Evolutionary conservation across 2,888 invertebrate species (phyloP).

Genomic region (Drosophila acutilabella): DNA sequence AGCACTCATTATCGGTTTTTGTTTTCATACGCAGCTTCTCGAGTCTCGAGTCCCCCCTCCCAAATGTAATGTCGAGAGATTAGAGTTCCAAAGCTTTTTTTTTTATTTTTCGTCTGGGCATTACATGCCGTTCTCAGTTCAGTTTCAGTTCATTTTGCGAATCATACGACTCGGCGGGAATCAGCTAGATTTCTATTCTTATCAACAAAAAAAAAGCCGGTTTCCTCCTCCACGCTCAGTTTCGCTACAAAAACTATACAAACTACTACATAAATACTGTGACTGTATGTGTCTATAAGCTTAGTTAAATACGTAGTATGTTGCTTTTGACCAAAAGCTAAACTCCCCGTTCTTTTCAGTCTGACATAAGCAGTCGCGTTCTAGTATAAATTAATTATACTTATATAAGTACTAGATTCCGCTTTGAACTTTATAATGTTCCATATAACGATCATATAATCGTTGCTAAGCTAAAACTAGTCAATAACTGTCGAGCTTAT

Average conservation of each 20-base stretch:
- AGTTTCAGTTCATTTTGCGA: neutral
- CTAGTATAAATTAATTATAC: neutral
- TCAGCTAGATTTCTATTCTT: slow-evolving; percentile 27
- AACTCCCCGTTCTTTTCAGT: neutral
- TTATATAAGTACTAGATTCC: slow-evolving; percentile 6
- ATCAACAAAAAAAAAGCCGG: slow-evolving; percentile 54
- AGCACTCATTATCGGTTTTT: slow-evolving; percentile 70
- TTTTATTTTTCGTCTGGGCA: neutral
- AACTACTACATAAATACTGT: slow-evolving; percentile 8
- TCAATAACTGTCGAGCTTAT: neutral
- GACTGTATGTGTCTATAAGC: neutral
- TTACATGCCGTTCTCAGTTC: slow-evolving; percentile 4
- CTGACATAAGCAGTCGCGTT: slow-evolving; percentile 13
- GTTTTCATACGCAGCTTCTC: slow-evolving; percentile 72
- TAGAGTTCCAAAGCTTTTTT: slow-evolving; percentile 1
- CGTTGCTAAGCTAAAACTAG: neutral
- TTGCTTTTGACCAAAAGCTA: slow-evolving; percentile 6
- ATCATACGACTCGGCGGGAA: slow-evolving; percentile 25
- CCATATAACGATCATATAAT: slow-evolving; percentile 1
- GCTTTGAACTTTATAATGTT: slow-evolving; percentile 1
- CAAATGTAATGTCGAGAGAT: slow-evolving; percentile 6
- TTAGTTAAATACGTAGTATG: slow-evolving; percentile 1
- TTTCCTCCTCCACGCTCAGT: slow-evolving; percentile 27
- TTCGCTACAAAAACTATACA: slow-evolving; percentile 23
- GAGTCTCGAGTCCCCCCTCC: neutral